Conservation (phyloP, 2,113 vertebrate species). For the Ondatra zibethicus region DNA sequence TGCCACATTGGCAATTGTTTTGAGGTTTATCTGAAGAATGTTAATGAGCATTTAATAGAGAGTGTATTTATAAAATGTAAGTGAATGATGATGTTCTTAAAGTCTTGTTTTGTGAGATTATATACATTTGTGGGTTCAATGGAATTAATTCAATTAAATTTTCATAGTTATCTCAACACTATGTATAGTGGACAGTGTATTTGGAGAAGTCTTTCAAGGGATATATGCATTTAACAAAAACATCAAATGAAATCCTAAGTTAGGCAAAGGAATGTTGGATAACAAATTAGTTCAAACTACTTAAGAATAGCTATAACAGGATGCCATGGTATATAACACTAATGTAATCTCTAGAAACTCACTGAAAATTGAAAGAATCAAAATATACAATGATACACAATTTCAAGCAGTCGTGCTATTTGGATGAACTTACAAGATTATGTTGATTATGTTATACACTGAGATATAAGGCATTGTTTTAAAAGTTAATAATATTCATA, state of each 20-base stretch:
- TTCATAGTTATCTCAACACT: background rate
- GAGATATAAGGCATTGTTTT: background rate
- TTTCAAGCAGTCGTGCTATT: background rate
- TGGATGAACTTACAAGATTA: background rate
- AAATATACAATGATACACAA: background rate
- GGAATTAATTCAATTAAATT: background rate
- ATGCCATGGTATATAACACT: fast-evolving
- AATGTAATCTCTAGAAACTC: background rate
- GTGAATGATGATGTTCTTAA: background rate
- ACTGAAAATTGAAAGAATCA: background rate
- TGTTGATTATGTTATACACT: background rate
- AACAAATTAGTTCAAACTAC: background rate
- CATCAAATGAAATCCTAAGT: background rate
- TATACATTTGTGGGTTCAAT: background rate
- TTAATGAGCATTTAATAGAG: constrained; percentile 37
- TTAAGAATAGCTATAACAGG: background rate
- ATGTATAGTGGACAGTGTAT: background rate
- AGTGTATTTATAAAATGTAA: background rate
- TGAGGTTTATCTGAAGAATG: background rate
- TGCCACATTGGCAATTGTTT: constrained; percentile 38
- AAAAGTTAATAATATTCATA: background rate
- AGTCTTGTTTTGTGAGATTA: background rate
- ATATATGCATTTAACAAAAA: constrained; percentile 7
- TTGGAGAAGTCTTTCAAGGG: background rate
- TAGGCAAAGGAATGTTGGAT: background rate